These are phyloP conservation scores for Ciona savignyi DNA, from an alignment of 23 tunicate genomes.

Conservation along the genomic window DNA sequence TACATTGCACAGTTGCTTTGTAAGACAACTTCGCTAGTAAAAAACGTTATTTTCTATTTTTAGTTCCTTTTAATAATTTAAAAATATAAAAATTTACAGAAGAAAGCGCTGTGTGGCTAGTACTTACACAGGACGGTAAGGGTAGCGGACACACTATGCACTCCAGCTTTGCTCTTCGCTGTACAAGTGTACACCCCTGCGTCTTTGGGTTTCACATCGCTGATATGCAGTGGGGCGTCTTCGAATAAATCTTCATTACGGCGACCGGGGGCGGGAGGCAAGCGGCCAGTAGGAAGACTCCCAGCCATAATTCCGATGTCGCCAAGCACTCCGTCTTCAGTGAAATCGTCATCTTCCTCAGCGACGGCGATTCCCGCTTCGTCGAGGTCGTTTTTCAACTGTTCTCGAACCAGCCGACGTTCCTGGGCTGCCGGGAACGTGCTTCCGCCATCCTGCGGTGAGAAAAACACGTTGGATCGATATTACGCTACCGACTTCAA, in stretches of 20 bases:
- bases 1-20: too few relatives aligned
- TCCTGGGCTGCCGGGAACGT: conserved; percentile 61
- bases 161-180: conserved; percentile 45
- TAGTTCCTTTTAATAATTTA: too few relatives aligned
- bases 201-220: conserved; percentile 47
- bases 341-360: background rate
- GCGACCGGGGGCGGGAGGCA: background rate
- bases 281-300: background rate
- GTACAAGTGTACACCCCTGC: conserved; percentile 77
- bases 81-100: too few relatives aligned
- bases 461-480: too few relatives aligned
- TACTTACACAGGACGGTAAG: conserved; percentile 65
- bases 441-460: conserved; percentile 39
- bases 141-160: conserved; percentile 37
- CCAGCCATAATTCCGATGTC: too few relatives aligned
- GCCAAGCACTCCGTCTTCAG: background rate
- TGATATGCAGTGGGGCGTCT: conserved; percentile 61
- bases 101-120: too few relatives aligned
- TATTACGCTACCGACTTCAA: too few relatives aligned
- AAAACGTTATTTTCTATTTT: too few relatives aligned
- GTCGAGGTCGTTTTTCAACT: background rate
- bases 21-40: too few relatives aligned
- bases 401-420: conserved; percentile 2
- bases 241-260: background rate
- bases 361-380: background rate